Evolutionary conservation across 2,113 vertebrate genomes (phyloP), one percentile per base, ranked within the genome.

Genomic region (Pelodiscus sinensis): DNA sequence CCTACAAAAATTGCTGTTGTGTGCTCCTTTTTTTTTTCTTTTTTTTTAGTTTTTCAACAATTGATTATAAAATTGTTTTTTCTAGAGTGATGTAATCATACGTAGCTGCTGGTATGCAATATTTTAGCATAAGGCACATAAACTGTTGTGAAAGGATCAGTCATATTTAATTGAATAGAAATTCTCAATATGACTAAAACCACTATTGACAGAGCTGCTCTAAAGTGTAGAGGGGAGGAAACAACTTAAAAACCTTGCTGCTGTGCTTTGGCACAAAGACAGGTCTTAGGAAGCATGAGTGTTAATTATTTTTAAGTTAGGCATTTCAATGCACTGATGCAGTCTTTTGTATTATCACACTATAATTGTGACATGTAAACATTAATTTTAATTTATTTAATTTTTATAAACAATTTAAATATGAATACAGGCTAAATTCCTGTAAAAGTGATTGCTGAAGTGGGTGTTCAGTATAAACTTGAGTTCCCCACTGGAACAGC

Each of bases 161-260:
- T 65, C 29, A 5, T 85, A 24, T 82, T 86, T 52, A 80, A 62
- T 10, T 85, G 14, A 73, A 62, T 50, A 82, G 29, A 92, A 95
- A 73, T 0, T 0, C 13, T 88, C 13, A 35, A 2, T 91, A 73
- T 71, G 51, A 31, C 86, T 90, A n/a, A 79, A 84, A 73, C 54
- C 6, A 51, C 44, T 4, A 27, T 38, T 84, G 81, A 87, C 29
- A 24, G 60, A 82, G 12, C 29, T 86, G 52, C 58, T 91, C 22
- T 1, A 54, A 21, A 25, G 85, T 1, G 13, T 7, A 13, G 79
- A 2, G 0, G 0, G 11, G 6, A 6, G 51, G 71, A 12, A 85
- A 62, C 65, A 1, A 73, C 68, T 24, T 83, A 1, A 9, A 44
- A 3, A 35, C 44, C 21, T 77, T 24, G 29, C 60, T 51, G 68